Evolutionary conservation across 1,140 invertebrate genomes (phyloP).

Genomic region (Formica selysi): DNA sequence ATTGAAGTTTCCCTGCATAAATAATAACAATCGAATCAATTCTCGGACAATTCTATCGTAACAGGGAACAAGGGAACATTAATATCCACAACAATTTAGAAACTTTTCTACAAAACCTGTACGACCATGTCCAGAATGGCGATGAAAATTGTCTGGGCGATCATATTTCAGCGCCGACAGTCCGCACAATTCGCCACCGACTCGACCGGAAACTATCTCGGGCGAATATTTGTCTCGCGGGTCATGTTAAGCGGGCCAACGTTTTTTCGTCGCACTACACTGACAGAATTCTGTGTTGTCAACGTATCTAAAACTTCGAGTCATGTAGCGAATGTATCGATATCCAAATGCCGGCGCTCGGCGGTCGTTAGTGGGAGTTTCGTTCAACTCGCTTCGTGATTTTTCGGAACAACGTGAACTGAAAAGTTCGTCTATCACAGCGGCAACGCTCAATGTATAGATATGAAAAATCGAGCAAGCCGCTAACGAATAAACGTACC

Average conservation of each 20-base stretch:
- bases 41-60: constrained; percentile 46
- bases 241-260: constrained; percentile 58
- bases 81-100: constrained; percentile 52
- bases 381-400: constrained; percentile 53
- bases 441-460: constrained; percentile 1
- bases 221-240: constrained; percentile 64
- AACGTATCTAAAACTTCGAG: constrained; percentile 55
- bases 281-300: constrained; percentile 56
- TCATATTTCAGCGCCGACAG: constrained; percentile 67
- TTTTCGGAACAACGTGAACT: constrained; percentile 47
- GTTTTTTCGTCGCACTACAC: constrained; percentile 42
- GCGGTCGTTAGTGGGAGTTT: constrained; percentile 51
- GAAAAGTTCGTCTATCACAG: constrained; percentile 35
- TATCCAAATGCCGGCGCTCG: constrained; percentile 48
- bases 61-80: constrained; percentile 15
- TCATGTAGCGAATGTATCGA: constrained; percentile 55
- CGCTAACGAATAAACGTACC: constrained; percentile 37
- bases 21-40: constrained; percentile 65
- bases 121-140: constrained; percentile 30
- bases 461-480: constrained; percentile 53
- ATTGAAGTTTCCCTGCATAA: constrained; percentile 5
- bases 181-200: constrained; percentile 58
- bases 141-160: constrained; percentile 66
- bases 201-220: constrained; percentile 57
- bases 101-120: constrained; percentile 64